Base-by-base conservation (phyloP, 2,113 vertebrate genomes). In the Peromyscus californicus region DNA sequence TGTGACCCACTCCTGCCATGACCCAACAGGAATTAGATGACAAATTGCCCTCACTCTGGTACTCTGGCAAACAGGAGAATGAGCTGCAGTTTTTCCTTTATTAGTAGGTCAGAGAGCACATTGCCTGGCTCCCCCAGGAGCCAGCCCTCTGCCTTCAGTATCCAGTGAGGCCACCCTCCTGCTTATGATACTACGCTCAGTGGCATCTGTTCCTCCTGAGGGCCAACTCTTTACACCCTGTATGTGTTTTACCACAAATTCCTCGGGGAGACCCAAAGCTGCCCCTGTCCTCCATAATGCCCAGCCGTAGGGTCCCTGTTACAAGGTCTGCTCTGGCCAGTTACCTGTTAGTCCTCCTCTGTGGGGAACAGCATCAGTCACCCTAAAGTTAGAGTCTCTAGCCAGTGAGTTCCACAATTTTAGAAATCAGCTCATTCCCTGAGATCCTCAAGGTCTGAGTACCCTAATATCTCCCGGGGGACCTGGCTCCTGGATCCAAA, bases 201-300 rank as follows among this genome's bases (percentile, higher is more conserved):
- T 39, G 61, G 79, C 91, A 61, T 92, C 67, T 70, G 12, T 59
- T 79, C 69, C 8, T 12, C 83, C 29, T 1, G 59, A 88, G 69
- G 83, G 65, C 51, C 0, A 3, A 79, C 61, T 15, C 75, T 93
- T 54, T n/a, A 70, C 36, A 31, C 72, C 63, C 36, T 74, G 0
- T 13, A 2, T 91, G 91, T 97, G 97, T 97, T 94, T 94, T 96
- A 48, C 96, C 95, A 96, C 85, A 98, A 96, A 98, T 90, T 96
- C 95, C 31, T 90, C n/a, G 48, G 82, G 42, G 48, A 74, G 67
- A 42, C 57, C 65, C 63, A 94, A 94, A 59, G 48, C 59, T 65
- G 24, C 51, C 63, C 74, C 31, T 36, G 17, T 89, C 45, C 39
- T 95, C 61, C 39, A 83, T 59, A 79, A 95, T 45, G n/a, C 69